Evolutionary conservation across 2,113 vertebrate species (phyloP).

Genomic region (Pavo muticus): DNA sequence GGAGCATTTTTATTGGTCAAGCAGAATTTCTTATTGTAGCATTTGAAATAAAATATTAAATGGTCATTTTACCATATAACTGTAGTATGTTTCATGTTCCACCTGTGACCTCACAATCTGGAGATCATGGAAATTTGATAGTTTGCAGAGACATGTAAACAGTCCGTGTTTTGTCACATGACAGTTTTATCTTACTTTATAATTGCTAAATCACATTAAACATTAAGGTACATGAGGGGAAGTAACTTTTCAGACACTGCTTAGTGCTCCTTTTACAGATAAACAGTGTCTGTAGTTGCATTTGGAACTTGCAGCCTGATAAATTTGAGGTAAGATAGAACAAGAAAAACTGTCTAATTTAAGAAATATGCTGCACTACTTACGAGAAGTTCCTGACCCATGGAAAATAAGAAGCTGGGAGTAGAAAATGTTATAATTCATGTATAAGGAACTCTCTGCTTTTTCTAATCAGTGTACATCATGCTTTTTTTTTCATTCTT

Average conservation of each 20-base stretch:
- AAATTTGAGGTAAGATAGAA: not conserved
- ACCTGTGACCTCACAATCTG: not conserved
- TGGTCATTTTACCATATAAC: not conserved
- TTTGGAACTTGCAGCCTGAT: not conserved
- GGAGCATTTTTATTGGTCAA: not conserved
- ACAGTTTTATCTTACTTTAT: not conserved
- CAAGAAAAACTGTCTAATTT: not conserved
- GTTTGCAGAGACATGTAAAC: rapidly evolving
- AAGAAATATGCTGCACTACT: not conserved
- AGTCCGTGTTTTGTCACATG: rapidly evolving
- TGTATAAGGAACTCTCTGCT: not conserved
- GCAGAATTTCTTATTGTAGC: not conserved
- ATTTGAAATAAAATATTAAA: not conserved
- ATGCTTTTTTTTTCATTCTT: not conserved
- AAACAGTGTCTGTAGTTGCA: not conserved
- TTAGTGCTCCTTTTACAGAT: not conserved
- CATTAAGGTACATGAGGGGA: not conserved
- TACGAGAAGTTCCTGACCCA: not conserved
- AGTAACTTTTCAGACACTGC: not conserved
- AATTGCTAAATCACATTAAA: not conserved
- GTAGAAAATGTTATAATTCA: not conserved
- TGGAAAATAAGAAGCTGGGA: not conserved
- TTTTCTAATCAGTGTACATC: not conserved
- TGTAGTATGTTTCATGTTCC: not conserved
- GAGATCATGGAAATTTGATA: not conserved